Base-by-base conservation (phyloP, 2,797 vertebrate genomes). In the Myoxocephalus aenaeus region DNA sequence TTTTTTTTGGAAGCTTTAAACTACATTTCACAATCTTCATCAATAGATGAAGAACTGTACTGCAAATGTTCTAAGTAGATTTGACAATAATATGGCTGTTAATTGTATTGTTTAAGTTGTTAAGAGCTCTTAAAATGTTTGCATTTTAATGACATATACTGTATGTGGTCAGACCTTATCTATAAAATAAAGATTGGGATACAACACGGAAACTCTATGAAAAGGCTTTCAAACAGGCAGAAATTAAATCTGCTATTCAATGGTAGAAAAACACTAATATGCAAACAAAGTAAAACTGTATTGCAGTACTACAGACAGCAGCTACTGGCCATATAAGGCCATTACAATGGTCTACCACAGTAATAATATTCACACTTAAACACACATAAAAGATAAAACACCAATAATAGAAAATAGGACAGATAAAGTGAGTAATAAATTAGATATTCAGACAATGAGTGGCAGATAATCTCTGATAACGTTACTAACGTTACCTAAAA, bases 401-500 rank as follows among this genome's bases (percentile, higher is more conserved):
- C 20, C 42, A 34, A 61, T 69, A 44, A 73, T 44, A 15, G 64
- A 27, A 76, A 63, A 36, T 62, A 56, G 70, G 53, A 18, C 66
- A 77, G 44, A 65, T 20, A 20, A 54, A 70, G 42, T 57, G 27
- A 66, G 51, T 58, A 34, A 71, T 71, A 27, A 66, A 68, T 44
- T 14, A 72, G 12, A 74, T 65, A 72, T 68, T 15, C n/a, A n/a
- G 34, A 18, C 22, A 73, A 48, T 57, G 59, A 22, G 69, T 1
- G 14, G 57, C 65, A 73, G 64, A 77, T 69, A 7, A 44, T 77
- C 27, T 73, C 51, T 65, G 44, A 66, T 65, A 53, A 61, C 59
- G 15, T 29, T 29, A 2, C 29, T 65, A 53, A 61, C 59, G 15
- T 56, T 27, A 25, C 13, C 53, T 15, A 29, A 56, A 56, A 17